Evolutionary conservation across 64 coral and sea anemone species (phyloP).

Genomic region (Pocillopora damicornis): DNA sequence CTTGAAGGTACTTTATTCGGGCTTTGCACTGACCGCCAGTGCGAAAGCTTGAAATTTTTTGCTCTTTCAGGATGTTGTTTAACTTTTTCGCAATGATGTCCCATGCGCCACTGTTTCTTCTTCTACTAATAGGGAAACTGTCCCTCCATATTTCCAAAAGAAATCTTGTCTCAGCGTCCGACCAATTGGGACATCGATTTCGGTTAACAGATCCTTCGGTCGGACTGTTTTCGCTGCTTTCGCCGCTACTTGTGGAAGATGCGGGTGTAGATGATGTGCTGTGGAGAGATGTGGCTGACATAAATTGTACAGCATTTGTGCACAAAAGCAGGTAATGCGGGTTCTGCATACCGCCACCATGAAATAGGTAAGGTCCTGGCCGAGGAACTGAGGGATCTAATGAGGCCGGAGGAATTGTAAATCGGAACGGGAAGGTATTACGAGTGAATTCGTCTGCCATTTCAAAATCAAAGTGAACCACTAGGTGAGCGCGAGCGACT

Average conservation of each 20-base stretch:
- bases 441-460: too few relatives aligned
- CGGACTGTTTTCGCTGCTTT: conserved; percentile 9
- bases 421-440: too few relatives aligned
- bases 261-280: not conserved
- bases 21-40: not conserved
- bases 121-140: conserved; percentile 40
- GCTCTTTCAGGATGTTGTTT: conserved; percentile 31
- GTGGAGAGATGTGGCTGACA: not conserved
- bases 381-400: too few relatives aligned
- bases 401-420: too few relatives aligned
- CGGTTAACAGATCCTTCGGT: not conserved
- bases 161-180: conserved; percentile 19
- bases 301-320: not conserved
- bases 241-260: not conserved
- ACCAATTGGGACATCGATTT: conserved; percentile 37
- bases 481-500: too few relatives aligned
- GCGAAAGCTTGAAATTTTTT: not conserved
- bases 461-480: too few relatives aligned
- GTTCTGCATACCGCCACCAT: too few relatives aligned
- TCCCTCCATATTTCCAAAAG: conserved; percentile 40
- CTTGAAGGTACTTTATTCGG: conserved; percentile 21
- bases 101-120: conserved; percentile 32
- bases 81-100: conserved; percentile 36
- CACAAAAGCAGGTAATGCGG: too few relatives aligned
- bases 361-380: too few relatives aligned